Evolutionary conservation across 64 coral and sea anemone genomes (phyloP), one percentile per base, ranked within the genome.

Genomic region (Stylophora pistillata): DNA sequence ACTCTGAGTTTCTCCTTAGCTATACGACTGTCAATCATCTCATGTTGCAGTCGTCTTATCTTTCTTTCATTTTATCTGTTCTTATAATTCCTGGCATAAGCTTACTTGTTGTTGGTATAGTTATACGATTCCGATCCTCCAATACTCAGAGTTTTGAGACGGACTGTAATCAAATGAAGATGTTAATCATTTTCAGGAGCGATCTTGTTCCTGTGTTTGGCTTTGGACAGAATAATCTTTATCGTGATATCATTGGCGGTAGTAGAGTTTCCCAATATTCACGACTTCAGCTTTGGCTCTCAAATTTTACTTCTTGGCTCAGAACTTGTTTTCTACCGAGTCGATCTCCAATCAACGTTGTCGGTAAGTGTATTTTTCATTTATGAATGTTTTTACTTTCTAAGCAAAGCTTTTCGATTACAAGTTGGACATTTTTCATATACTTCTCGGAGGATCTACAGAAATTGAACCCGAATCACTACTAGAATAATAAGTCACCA

Each of bases 141-240:
- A 21, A 2, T 7, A 53, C 13, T 14, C 15, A 6, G 5, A 54
- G 52, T 30, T 58, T 30, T 29, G 7, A 20, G 13, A 56, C 12
- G 14, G 9, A n/a, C 34, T 54, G 21, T 58, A 81, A 30, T 21
- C 31, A 59, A 14, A 18, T 72, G 16, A 56, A n/a, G 15, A 10
- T 70, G 5, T 70, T 31, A 15, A 55, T 69, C 52, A 28, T 25
- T 27, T 78, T 6, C 21, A 92, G 90, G 16, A 78, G 72, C 33
- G 57, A 74, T 30, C 73, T 92, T 14, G 90, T 92, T 2, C 90
- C 90, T 28, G 83, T 92, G 15, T 78, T 92, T 61, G 90, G n/a
- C 15, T 92, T 92, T 85, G 90, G 90, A 82, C 90, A 92, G 90
- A 92, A 92, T 55, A 86, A 92, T 53, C 18, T 86, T 21, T 86